Evolutionary conservation across 2,888 invertebrate species (phyloP).

Genomic region (Nysson spinosus): DNA sequence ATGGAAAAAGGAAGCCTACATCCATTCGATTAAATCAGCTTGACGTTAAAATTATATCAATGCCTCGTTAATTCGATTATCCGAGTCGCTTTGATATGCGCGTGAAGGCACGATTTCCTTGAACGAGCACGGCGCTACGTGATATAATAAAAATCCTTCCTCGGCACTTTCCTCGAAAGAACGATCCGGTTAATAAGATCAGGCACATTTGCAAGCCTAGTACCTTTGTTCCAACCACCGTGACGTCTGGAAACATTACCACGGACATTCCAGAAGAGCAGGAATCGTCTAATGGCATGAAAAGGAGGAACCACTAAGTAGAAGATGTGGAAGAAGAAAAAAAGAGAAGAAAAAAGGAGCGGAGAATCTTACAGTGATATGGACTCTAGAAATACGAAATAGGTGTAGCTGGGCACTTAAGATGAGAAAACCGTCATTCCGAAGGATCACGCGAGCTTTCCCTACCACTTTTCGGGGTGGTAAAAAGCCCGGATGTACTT

Average conservation of each 20-base stretch:
- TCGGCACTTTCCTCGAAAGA: slow-evolving; percentile 24
- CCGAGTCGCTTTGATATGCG: slow-evolving; percentile 54
- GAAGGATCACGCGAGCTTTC: slow-evolving; percentile 40
- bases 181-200: slow-evolving; percentile 57
- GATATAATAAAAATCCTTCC: slow-evolving; percentile 56
- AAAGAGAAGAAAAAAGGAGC: neutral
- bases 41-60: slow-evolving; percentile 49
- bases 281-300: slow-evolving; percentile 53
- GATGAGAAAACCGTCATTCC: slow-evolving; percentile 55
- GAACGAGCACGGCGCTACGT: slow-evolving; percentile 13
- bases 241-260: slow-evolving; percentile 49
- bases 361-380: slow-evolving; percentile 34
- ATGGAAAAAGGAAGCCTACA: slow-evolving; percentile 31
- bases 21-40: slow-evolving; percentile 44
- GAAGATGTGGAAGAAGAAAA: neutral
- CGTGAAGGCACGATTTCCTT: slow-evolving; percentile 17
- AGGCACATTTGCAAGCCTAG: slow-evolving; percentile 50
- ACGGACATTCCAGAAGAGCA: slow-evolving; percentile 39
- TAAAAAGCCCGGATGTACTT: slow-evolving; percentile 40
- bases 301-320: neutral
- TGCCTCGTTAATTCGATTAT: slow-evolving; percentile 56
- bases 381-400: slow-evolving; percentile 31
- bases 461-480: slow-evolving; percentile 15
- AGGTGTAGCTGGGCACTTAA: slow-evolving; percentile 50
- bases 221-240: slow-evolving; percentile 46